Evolutionary conservation across 37 sponge, comb jelly and placozoan species (phyloP).

Genomic region (Lycopodina hypogea): DNA sequence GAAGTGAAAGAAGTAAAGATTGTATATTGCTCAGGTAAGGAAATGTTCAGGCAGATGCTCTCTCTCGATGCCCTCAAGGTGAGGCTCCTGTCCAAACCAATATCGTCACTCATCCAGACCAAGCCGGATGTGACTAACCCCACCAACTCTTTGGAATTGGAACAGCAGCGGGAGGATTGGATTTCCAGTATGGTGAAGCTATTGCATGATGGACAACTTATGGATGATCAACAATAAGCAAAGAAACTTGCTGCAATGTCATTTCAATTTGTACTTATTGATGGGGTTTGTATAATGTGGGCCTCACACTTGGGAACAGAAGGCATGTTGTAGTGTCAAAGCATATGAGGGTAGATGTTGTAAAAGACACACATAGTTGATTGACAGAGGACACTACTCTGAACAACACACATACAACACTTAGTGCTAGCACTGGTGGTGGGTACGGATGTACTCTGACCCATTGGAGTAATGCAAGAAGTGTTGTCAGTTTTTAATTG

Average conservation of each 20-base stretch:
- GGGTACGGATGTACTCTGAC: conserved; percentile 41
- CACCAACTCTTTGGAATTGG: background rate
- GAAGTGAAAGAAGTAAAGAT: too few relatives aligned
- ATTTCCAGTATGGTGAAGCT: conserved; percentile 15
- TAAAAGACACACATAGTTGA: conserved; percentile 52
- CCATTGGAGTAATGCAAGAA: background rate
- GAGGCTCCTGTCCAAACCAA: too few relatives aligned
- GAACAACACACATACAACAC: conserved; percentile 31
- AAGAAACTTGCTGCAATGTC: conserved; percentile 14
- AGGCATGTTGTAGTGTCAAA: conserved; percentile 41
- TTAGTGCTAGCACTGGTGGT: conserved; percentile 37
- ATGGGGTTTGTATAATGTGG: conserved; percentile 50
- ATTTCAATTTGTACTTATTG: conserved; percentile 11
- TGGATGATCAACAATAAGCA: conserved; percentile 10
- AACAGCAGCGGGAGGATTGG: conserved; percentile 10
- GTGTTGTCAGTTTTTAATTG: background rate
- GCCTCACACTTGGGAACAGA: conserved; percentile 14
- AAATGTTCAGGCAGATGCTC: too few relatives aligned
- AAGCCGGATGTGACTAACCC: too few relatives aligned
- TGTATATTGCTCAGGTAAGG: too few relatives aligned
- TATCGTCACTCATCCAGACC: too few relatives aligned
- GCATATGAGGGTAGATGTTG: conserved; percentile 13
- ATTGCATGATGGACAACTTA: conserved; percentile 24
- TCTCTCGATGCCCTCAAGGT: too few relatives aligned
- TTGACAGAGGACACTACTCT: conserved; percentile 58